phyloP scores from a whole-genome alignment of 2,113 vertebrate genomes.

The Gymnocephalus cernua region DNA sequence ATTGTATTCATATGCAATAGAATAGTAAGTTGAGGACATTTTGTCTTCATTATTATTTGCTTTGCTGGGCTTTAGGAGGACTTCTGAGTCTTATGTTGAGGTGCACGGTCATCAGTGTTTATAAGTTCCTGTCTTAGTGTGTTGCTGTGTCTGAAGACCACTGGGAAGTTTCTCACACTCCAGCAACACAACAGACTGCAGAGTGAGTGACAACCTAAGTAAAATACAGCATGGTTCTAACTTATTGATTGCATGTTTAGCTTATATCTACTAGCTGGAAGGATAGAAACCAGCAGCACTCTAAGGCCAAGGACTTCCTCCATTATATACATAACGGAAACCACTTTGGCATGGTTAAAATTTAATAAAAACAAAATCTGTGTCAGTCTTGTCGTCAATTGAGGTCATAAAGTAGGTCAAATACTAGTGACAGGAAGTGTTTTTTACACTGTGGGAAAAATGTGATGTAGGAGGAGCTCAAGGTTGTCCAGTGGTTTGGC shows the following conservation, averaged over 20 bases:
- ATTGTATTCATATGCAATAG: not conserved
- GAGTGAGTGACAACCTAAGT: not conserved
- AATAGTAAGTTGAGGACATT: not conserved
- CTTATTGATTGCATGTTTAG: not conserved
- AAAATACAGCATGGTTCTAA: not conserved
- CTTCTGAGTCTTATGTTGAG: not conserved
- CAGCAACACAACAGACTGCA: not conserved
- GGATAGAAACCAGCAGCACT: not conserved
- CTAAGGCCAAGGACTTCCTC: too few species aligned
- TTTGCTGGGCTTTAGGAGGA: not conserved
- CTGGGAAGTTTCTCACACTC: not conserved
- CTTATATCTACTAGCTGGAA: not conserved
- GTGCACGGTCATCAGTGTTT: not conserved
- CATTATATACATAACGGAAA: not conserved
- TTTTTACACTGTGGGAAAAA: slow-evolving; percentile 22
- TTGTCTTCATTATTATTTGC: not conserved
- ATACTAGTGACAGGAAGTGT: not conserved
- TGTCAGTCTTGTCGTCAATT: not conserved
- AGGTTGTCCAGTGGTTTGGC: not conserved
- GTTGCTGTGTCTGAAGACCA: not conserved
- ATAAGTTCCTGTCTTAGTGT: not conserved
- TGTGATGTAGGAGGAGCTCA: slow-evolving; percentile 2
- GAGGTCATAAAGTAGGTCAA: not conserved
- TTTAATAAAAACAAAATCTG: not conserved
- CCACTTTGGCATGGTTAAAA: not conserved